Base-by-base conservation (phyloP, 2,888 invertebrate genomes). In the Phalera bucephala region DNA sequence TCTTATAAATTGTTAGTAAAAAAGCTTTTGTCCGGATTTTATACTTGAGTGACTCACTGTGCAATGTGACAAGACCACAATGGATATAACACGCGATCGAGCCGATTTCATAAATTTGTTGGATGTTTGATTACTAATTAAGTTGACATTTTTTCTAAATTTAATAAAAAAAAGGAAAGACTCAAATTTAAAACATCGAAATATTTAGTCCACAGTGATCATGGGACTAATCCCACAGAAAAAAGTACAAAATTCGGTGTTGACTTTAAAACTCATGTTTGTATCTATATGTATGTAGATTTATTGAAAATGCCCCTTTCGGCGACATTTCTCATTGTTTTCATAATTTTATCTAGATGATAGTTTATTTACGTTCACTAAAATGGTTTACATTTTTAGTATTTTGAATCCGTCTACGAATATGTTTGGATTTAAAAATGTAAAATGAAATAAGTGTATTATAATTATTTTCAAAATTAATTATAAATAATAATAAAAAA, bases 161-260 rank as follows among this genome's bases (percentile, higher is more conserved):
- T 84, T 58, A 58, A 47, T 49, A 25, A 56, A 82, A 71, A 79
- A 53, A 79, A 80, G 80, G 80, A 86, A 80, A 80, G 80, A 86
- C 78, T 87, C 84, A 81, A 81, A 77, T 78, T 77, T 72, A 64
- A 83, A 84, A 89, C 89, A 89, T 88, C 89, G 88, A 89, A 89
- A 75, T 87, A 74, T 78, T 78, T 81, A 86, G 87, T 88, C 88
- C 88, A 85, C 85, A 78, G 83, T 86, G 86, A 84, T 80, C 73
- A 72, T 72, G 80, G 81, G 80, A 75, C 73, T 80, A 79, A 27
- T 73, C 81, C 86, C 87, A 67, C 72, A 74, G 82, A 78, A 70
- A n/a, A 87, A 76, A 89, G 89, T 89, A 89, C 89, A 89, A 89
- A 89, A 84, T 88, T 89, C 89, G 87, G 85, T 88, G 88, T 86